Evolutionary conservation across 2,797 vertebrate genomes (phyloP).

Genomic region (Sebastiscus tertius): DNA sequence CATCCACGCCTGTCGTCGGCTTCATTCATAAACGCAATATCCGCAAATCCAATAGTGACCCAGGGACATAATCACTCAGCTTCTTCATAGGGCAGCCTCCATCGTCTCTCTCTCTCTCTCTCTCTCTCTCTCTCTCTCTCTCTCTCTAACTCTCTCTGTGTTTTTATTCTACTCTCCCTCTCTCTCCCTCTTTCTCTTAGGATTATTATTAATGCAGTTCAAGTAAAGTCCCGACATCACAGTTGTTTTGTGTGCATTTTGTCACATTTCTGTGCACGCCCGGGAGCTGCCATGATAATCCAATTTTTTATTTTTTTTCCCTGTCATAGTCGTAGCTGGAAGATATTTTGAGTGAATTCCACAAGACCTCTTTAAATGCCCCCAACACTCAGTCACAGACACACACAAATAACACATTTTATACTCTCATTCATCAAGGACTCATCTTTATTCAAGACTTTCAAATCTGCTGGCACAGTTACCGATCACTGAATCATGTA

Average conservation of each 20-base stretch:
- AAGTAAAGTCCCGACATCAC: conserved; percentile 23
- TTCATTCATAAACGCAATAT: conserved; percentile 73
- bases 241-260: conserved; percentile 31
- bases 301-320: neutral
- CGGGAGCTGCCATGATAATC: conserved; percentile 39
- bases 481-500: conserved; percentile 24
- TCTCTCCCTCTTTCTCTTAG: neutral
- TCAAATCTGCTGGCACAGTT: conserved; percentile 14
- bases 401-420: conserved; percentile 11
- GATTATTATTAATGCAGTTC: conserved; percentile 43
- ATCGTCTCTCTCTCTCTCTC: conserved; percentile 13
- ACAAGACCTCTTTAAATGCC: conserved; percentile 18
- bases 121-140: neutral
- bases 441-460: conserved; percentile 38
- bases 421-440: conserved; percentile 24
- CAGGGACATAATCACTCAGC: conserved; percentile 51
- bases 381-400: conserved; percentile 2
- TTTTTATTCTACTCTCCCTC: neutral
- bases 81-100: conserved; percentile 14
- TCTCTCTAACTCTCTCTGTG: conserved; percentile 2
- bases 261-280: conserved; percentile 24
- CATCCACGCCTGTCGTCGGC: conserved; percentile 50
- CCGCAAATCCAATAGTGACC: conserved; percentile 68
- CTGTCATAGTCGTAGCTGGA: neutral
- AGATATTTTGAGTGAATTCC: conserved; percentile 43